A percentile compares a stretch with the other conserved stretches of the same genome.
phyloP scores from a whole-genome alignment of 2,113 vertebrate genomes.

The Verasper variegatus region DNA sequence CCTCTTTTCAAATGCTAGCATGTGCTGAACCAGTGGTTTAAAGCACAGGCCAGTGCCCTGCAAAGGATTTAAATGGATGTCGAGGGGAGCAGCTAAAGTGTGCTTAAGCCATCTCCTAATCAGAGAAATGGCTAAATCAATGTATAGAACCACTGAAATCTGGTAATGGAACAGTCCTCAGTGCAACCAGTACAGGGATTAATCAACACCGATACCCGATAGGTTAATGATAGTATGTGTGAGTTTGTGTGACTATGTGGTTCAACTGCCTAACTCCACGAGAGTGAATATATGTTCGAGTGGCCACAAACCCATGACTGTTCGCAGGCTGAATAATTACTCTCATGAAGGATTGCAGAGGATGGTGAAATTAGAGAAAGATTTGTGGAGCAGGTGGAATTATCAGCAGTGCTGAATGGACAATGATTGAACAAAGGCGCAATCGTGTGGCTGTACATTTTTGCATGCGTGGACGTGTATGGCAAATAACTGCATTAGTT shows the following conservation, averaged over 20 bases:
- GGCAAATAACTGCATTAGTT: slow-evolving; percentile 1
- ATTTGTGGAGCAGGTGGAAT: slow-evolving; percentile 26
- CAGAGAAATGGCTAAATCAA: slow-evolving; percentile 57
- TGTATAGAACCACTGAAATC: slow-evolving; percentile 41
- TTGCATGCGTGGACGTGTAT: neutral
- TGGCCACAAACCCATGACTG: neutral
- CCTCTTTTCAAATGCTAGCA: slow-evolving; percentile 17
- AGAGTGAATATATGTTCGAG: slow-evolving; percentile 17
- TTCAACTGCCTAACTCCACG: neutral
- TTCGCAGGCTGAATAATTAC: slow-evolving; percentile 35
- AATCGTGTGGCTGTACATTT: slow-evolving; percentile 2
- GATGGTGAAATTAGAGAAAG: slow-evolving; percentile 26
- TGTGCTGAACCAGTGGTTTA: neutral
- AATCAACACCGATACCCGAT: slow-evolving; percentile 33
- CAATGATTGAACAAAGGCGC: slow-evolving; percentile 8
- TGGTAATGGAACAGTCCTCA: slow-evolving; percentile 47
- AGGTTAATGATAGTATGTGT: slow-evolving; percentile 21
- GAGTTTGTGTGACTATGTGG: neutral
- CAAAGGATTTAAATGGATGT: slow-evolving; percentile 30
- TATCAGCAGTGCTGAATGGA: slow-evolving; percentile 42
- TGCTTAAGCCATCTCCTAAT: slow-evolving; percentile 51
- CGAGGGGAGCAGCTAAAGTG: slow-evolving; percentile 30
- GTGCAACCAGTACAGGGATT: slow-evolving; percentile 35
- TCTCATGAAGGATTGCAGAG: slow-evolving; percentile 25
- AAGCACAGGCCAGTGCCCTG: neutral